phyloP scores from a whole-genome alignment of 2,888 invertebrate species.

The Erebia epiphron region DNA sequence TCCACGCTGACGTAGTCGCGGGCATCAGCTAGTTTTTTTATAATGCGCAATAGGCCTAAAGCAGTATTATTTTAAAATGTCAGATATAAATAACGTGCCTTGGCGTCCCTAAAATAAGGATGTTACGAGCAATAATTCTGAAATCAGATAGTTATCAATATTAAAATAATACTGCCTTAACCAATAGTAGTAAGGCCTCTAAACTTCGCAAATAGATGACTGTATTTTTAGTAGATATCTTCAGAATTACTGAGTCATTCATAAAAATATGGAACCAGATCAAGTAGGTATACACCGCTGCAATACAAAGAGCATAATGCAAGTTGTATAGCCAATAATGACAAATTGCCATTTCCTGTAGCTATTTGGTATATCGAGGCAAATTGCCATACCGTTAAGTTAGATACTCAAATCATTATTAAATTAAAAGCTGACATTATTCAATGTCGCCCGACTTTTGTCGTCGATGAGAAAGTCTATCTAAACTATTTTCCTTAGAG shows the following conservation, averaged over 20 bases:
- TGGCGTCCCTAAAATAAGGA: too few species aligned
- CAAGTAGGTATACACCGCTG: background rate
- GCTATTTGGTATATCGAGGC: background rate
- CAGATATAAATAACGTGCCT: too few species aligned
- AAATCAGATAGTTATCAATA: too few species aligned
- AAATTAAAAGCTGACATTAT: constrained; percentile 1
- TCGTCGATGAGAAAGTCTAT: background rate
- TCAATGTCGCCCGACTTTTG: constrained; percentile 4
- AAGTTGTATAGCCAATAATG: background rate
- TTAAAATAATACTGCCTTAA: background rate
- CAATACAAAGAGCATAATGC: background rate
- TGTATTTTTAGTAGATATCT: background rate
- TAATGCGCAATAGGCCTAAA: too few species aligned
- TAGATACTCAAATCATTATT: background rate
- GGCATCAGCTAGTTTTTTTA: too few species aligned
- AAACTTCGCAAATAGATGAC: background rate
- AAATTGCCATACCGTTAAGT: background rate
- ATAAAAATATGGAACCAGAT: background rate
- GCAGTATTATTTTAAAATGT: too few species aligned
- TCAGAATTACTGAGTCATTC: background rate
- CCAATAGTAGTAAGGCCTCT: too few species aligned
- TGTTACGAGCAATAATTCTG: too few species aligned
- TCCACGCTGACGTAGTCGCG: too few species aligned
- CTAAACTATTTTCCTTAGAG: background rate
- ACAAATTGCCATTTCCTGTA: background rate